A percentile compares a stretch with the other conserved stretches of the same genome.
Evolutionary conservation across 2,888 invertebrate species (phyloP).

Genomic region (Pheosia gnoma): DNA sequence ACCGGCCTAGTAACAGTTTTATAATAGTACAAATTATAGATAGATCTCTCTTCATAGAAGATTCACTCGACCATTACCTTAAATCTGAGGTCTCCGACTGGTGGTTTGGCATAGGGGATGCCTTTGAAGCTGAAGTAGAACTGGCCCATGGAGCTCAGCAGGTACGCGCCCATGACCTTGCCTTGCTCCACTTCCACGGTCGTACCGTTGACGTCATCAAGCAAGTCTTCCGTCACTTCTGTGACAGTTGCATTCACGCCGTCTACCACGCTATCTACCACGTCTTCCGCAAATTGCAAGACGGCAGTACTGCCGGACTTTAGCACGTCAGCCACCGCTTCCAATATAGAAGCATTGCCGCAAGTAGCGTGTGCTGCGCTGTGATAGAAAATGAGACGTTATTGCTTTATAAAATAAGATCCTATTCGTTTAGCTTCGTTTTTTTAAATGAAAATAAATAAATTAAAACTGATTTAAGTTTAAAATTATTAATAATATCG

Average conservation of each 20-base stretch:
- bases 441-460: too few species aligned
- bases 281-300: not conserved
- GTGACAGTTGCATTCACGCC: not conserved
- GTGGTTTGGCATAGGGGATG: constrained; percentile 77
- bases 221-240: not conserved
- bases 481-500: too few species aligned
- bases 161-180: constrained; percentile 38
- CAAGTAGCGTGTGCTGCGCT: not conserved
- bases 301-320: not conserved
- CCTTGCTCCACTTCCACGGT: constrained; percentile 42
- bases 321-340: not conserved
- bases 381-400: not conserved
- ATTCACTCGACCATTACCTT: constrained; percentile 48
- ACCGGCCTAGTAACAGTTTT: too few species aligned
- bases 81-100: constrained; percentile 71
- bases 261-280: not conserved
- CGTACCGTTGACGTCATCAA: not conserved
- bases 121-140: constrained; percentile 58
- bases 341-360: not conserved
- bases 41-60: not conserved
- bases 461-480: too few species aligned
- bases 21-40: too few species aligned
- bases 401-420: not conserved
- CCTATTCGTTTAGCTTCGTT: too few species aligned
- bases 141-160: constrained; percentile 37